Conservation (phyloP, 1,140 invertebrate genomes). For the Spodoptera litura region DNA sequence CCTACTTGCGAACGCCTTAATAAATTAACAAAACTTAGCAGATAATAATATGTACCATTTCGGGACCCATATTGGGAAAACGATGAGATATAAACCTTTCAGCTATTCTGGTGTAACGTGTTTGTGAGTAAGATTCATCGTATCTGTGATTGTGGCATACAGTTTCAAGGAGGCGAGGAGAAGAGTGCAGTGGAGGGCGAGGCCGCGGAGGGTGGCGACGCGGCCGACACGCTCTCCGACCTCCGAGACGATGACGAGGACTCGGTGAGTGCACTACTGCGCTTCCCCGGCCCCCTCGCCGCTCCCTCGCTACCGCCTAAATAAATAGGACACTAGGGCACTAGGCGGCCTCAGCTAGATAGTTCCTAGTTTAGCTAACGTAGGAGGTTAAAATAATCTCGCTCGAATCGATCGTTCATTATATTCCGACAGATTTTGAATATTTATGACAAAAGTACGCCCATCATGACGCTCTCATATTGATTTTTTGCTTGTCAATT, state of each 20-base stretch:
- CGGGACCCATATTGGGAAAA: too few relatives aligned
- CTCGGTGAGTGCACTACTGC: conserved; percentile 79
- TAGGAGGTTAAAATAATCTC: conserved; percentile 46
- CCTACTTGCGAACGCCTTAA: too few relatives aligned
- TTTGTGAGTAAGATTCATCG: background rate
- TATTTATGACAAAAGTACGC: conserved; percentile 44
- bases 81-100: too few relatives aligned
- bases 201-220: conserved; percentile 67
- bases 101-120: too few relatives aligned
- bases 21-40: too few relatives aligned
- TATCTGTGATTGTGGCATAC: conserved; percentile 46
- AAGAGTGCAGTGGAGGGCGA: conserved; percentile 69
- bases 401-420: conserved; percentile 53
- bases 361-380: conserved; percentile 66
- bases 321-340: conserved; percentile 80
- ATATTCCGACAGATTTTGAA: conserved; percentile 49
- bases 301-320: conserved; percentile 53
- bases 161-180: conserved; percentile 78
- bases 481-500: conserved; percentile 72
- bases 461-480: conserved; percentile 63
- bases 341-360: conserved; percentile 64
- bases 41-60: too few relatives aligned
- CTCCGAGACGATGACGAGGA: conserved; percentile 83
- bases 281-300: conserved; percentile 49
- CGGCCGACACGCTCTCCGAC: conserved; percentile 76